phyloP scores from a whole-genome alignment of 2,113 vertebrate genomes.

The Chlamydotis undulata region DNA sequence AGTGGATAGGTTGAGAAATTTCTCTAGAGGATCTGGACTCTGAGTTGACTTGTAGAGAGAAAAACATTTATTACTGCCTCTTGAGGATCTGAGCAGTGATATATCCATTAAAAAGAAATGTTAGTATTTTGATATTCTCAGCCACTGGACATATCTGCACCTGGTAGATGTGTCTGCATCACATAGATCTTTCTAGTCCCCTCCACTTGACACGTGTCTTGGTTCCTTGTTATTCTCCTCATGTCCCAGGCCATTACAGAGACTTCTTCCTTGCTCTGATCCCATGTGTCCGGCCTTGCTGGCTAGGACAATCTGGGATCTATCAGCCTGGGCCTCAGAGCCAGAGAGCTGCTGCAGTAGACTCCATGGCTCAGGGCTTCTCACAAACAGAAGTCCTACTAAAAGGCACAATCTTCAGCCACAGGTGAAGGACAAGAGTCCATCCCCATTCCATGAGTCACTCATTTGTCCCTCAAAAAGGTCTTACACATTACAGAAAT shows the following conservation, averaged over 20 bases:
- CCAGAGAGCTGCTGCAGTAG: not conserved
- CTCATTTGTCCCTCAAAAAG: not conserved
- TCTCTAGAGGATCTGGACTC: not conserved
- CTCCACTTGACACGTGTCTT: not conserved
- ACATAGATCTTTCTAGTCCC: not conserved
- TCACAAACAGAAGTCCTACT: not conserved
- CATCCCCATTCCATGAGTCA: not conserved
- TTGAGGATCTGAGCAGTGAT: not conserved
- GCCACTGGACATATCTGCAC: not conserved
- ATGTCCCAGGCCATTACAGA: not conserved
- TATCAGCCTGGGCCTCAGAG: rapidly evolving
- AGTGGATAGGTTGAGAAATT: not conserved
- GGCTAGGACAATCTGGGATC: not conserved
- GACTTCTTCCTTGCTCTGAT: not conserved
- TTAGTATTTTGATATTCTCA: not conserved
- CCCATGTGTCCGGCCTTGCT: not conserved
- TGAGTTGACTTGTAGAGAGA: not conserved
- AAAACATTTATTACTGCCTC: not conserved
- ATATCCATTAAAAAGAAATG: not conserved
- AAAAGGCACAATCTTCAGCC: not conserved
- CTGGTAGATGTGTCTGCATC: not conserved
- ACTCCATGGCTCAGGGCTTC: not conserved
- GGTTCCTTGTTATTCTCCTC: not conserved
- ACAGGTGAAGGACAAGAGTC: not conserved
- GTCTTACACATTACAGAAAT: not conserved